A percentile compares a stretch with the other conserved stretches of the same genome.
phyloP scores from a whole-genome alignment of 2,113 vertebrate genomes.

The Anguilla rostrata region DNA sequence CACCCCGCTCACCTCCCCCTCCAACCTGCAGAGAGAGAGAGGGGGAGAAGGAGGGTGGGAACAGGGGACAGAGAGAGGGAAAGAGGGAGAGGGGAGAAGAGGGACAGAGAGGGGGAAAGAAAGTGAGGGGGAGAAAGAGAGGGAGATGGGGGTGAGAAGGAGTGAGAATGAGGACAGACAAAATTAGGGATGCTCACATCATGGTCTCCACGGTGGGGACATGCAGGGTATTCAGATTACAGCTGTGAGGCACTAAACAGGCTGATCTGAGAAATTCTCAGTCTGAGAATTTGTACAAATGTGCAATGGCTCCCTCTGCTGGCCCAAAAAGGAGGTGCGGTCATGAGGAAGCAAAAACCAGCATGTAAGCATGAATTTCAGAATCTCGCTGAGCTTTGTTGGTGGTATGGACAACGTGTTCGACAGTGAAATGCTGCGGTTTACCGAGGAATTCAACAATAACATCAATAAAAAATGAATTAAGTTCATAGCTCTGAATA shows the following conservation, averaged over 20 bases:
- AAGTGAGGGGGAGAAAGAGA: neutral
- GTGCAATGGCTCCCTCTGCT: neutral
- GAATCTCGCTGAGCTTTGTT: neutral
- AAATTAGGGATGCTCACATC: too few relatives aligned
- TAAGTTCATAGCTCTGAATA: neutral
- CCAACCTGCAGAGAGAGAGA: constrained; percentile 64
- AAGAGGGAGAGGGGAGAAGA: too few relatives aligned
- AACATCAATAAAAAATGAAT: neutral
- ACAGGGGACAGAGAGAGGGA: neutral
- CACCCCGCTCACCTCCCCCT: constrained; percentile 75
- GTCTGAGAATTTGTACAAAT: neutral
- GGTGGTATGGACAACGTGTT: neutral
- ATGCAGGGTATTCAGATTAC: too few relatives aligned
- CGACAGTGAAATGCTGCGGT: neutral
- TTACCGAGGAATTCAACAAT: neutral
- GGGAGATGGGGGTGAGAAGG: neutral
- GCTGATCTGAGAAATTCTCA: neutral
- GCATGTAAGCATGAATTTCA: neutral
- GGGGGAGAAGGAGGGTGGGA: neutral
- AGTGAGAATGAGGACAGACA: too few relatives aligned
- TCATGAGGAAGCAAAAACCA: neutral
- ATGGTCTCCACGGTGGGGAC: too few relatives aligned
- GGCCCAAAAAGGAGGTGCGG: neutral
- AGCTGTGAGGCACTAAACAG: neutral
- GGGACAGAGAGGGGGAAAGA: neutral